These are phyloP conservation scores for Aphis gossypii DNA, from an alignment of 1,140 invertebrate species.

Conservation along the genomic window DNA sequence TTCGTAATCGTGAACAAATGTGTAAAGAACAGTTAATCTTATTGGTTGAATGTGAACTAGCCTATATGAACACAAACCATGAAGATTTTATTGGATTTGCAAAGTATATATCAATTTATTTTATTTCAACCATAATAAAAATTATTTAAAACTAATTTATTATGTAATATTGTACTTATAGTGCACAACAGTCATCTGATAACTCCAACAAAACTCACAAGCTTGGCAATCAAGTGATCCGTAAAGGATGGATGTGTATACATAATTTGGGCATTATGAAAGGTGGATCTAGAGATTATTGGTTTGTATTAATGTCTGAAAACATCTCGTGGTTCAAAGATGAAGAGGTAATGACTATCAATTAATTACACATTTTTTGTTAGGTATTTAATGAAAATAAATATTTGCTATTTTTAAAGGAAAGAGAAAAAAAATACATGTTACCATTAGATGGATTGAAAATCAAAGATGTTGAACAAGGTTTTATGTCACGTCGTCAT, in stretches of 20 bases:
- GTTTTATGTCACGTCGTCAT: conserved; percentile 97
- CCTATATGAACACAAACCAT: conserved; percentile 99
- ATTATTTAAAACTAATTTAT: background rate
- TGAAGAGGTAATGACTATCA: conserved; percentile 75
- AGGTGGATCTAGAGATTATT: conserved; percentile 97
- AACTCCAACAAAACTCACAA: conserved; percentile 84
- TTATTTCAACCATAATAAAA: background rate
- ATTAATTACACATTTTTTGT: background rate
- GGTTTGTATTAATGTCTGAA: conserved; percentile 99
- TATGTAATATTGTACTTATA: conserved; percentile 65
- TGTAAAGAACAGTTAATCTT: conserved; percentile 96
- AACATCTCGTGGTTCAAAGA: conserved; percentile 99
- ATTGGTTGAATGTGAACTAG: conserved; percentile 95
- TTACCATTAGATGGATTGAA: conserved; percentile 96
- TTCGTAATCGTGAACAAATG: conserved; percentile 91
- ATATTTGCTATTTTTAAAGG: conserved; percentile 67
- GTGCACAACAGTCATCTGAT: conserved; percentile 94
- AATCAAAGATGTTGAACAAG: conserved; percentile 94
- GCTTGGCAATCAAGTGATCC: conserved; percentile 96
- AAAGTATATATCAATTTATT: conserved; percentile 79
- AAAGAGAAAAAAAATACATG: conserved; percentile 99
- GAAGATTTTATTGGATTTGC: conserved; percentile 99
- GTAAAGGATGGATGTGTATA: conserved; percentile 98
- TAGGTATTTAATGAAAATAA: background rate
- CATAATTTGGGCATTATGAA: conserved; percentile 98